Conservation (phyloP, 2,888 invertebrate species). For the Oconnorella tubifera region DNA sequence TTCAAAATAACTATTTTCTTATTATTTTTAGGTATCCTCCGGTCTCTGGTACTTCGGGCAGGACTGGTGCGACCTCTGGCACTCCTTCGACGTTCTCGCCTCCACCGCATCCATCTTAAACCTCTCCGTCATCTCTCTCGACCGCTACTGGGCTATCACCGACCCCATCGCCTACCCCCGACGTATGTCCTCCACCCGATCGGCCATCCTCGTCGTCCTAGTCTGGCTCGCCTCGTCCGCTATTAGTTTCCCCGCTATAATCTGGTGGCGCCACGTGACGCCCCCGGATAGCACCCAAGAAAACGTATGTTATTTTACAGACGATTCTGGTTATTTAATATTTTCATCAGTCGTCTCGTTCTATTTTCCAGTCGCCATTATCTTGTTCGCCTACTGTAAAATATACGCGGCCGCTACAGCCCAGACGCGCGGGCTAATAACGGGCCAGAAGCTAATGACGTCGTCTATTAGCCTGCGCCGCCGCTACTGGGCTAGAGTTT, state of each 20-base stretch:
- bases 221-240: slow-evolving; percentile 96
- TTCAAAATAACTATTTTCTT: too few species aligned
- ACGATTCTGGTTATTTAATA: slow-evolving; percentile 90
- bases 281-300: slow-evolving; percentile 18
- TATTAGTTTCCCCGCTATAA: slow-evolving; percentile 95
- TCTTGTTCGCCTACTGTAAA: slow-evolving; percentile 96
- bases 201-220: slow-evolving; percentile 80
- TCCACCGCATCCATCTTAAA: slow-evolving; percentile 96
- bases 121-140: slow-evolving; percentile 91
- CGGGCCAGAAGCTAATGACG: slow-evolving; percentile 70
- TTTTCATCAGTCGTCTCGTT: slow-evolving; percentile 97
- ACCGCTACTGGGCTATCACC: slow-evolving; percentile 97
- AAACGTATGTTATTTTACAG: slow-evolving; percentile 81
- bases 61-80: slow-evolving; percentile 96
- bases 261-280: slow-evolving; percentile 58
- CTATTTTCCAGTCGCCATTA: slow-evolving; percentile 90
- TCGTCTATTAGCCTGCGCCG: slow-evolving; percentile 8
- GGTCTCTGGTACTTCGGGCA: slow-evolving; percentile 82
- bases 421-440: slow-evolving; percentile 82
- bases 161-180: slow-evolving; percentile 87
- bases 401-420: slow-evolving; percentile 91
- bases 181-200: slow-evolving; percentile 85
- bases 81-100: slow-evolving; percentile 91
- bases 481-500: slow-evolving; percentile 47
- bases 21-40: slow-evolving; percentile 48